phyloP scores from a whole-genome alignment of 2,113 vertebrate genomes.

The Delphinapterus leucas region DNA sequence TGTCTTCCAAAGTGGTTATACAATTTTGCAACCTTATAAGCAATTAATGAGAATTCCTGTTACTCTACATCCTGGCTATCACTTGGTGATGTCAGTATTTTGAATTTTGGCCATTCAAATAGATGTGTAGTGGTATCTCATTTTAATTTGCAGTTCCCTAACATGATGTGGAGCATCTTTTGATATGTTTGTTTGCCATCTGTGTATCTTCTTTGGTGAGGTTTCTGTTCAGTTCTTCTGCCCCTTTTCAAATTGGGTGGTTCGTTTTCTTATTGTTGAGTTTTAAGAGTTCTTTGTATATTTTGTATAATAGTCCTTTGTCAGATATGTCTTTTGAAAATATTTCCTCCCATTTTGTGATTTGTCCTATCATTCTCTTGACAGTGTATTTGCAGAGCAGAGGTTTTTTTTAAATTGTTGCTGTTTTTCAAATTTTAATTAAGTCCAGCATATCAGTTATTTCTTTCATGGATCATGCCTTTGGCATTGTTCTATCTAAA shows the following conservation, averaged over 20 bases:
- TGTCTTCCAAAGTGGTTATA: neutral
- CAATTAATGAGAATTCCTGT: neutral
- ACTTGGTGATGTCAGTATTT: neutral
- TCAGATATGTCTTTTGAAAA: neutral
- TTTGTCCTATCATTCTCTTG: neutral
- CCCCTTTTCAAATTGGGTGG: neutral
- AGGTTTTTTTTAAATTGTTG: neutral
- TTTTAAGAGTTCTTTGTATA: neutral
- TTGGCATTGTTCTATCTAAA: no score
- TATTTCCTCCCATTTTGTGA: neutral
- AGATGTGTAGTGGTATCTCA: neutral
- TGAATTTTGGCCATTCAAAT: neutral
- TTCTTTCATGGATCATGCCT: neutral
- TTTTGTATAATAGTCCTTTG: neutral
- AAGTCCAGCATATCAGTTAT: neutral
- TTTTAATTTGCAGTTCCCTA: neutral
- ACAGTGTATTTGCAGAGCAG: neutral
- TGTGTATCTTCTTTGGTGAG: neutral
- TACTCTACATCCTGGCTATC: neutral
- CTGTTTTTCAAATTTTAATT: neutral
- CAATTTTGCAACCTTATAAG: neutral
- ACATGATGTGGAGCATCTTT: neutral
- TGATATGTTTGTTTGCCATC: neutral
- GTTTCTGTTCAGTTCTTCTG: neutral
- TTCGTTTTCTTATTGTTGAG: neutral